These are phyloP conservation scores for Pampus argenteus DNA, from an alignment of 2,797 vertebrate species.

Conservation along the genomic window DNA sequence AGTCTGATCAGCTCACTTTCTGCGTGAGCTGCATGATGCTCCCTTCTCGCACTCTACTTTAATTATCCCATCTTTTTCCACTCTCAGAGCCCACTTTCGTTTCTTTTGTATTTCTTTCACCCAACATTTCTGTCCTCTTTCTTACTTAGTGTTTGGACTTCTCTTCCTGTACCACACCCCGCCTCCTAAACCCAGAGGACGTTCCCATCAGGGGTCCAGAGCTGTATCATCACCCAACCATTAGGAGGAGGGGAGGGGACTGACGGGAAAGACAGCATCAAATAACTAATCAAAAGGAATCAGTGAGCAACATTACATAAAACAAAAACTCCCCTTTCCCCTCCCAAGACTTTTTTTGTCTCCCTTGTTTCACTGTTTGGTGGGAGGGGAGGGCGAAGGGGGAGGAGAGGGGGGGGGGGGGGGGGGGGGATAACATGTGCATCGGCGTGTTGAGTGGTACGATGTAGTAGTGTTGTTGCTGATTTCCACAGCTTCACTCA, in stretches of 20 bases:
- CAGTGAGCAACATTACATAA: conserved; percentile 56
- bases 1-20: conserved; percentile 73
- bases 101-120: conserved; percentile 4
- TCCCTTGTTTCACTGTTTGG: conserved; percentile 43
- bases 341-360: conserved; percentile 24
- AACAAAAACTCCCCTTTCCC: conserved; percentile 35
- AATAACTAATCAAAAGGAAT: conserved; percentile 66
- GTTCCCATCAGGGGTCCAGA: conserved; percentile 53
- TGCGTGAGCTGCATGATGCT: conserved; percentile 56
- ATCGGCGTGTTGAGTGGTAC: conserved; percentile 58
- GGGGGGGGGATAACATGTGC: conserved; percentile 38
- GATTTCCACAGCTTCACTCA: conserved; percentile 75
- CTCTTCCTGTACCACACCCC: conserved; percentile 31
- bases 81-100: conserved; percentile 17
- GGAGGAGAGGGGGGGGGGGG: conserved; percentile 9
- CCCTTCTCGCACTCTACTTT: conserved; percentile 45
- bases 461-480: conserved; percentile 64
- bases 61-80: conserved; percentile 50
- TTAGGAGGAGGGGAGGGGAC: conserved; percentile 9
- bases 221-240: conserved; percentile 46
- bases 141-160: conserved; percentile 27
- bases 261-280: conserved; percentile 27
- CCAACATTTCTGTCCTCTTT: conserved; percentile 13
- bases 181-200: conserved; percentile 25
- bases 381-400: background rate